Conservation (phyloP, 2,797 vertebrate species). For the Esox lucius region DNA sequence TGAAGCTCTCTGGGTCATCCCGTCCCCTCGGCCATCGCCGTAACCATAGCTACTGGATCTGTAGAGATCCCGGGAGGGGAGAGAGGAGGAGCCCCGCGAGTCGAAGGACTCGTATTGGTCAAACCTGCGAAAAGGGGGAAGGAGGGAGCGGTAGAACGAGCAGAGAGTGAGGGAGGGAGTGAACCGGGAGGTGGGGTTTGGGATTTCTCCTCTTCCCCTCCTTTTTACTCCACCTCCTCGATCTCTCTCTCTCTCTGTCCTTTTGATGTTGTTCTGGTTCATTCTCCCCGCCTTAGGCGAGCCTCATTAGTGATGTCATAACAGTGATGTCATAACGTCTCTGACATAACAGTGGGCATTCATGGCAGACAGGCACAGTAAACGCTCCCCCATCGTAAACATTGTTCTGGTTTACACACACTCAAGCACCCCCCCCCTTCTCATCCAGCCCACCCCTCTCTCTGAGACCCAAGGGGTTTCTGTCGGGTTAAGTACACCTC, state of each 20-base stretch:
- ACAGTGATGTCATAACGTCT: background rate
- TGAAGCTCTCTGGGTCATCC: constrained; percentile 77
- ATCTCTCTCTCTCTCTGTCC: constrained; percentile 50
- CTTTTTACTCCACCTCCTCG: constrained; percentile 62
- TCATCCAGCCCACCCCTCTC: constrained; percentile 32
- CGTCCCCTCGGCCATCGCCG: constrained; percentile 82
- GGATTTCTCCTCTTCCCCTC: constrained; percentile 69
- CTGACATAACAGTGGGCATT: constrained; percentile 46
- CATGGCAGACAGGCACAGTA: background rate
- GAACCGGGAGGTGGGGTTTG: constrained; percentile 29
- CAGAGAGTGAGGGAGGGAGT: constrained; percentile 65
- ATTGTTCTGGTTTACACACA: constrained; percentile 28
- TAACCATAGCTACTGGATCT: constrained; percentile 88
- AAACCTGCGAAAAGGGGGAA: constrained; percentile 81
- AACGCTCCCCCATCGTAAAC: constrained; percentile 16
- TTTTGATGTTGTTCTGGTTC: constrained; percentile 16
- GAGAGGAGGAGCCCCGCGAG: constrained; percentile 80
- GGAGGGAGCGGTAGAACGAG: constrained; percentile 58
- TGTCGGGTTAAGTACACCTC: background rate
- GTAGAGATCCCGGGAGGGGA: constrained; percentile 89
- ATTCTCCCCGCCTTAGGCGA: constrained; percentile 35
- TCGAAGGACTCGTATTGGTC: constrained; percentile 92
- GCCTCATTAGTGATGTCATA: constrained; percentile 54
- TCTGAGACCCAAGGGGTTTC: background rate
- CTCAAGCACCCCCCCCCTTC: constrained; percentile 6